Evolutionary conservation across 2,113 vertebrate genomes (phyloP).

Genomic region (Dromas ardeola): DNA sequence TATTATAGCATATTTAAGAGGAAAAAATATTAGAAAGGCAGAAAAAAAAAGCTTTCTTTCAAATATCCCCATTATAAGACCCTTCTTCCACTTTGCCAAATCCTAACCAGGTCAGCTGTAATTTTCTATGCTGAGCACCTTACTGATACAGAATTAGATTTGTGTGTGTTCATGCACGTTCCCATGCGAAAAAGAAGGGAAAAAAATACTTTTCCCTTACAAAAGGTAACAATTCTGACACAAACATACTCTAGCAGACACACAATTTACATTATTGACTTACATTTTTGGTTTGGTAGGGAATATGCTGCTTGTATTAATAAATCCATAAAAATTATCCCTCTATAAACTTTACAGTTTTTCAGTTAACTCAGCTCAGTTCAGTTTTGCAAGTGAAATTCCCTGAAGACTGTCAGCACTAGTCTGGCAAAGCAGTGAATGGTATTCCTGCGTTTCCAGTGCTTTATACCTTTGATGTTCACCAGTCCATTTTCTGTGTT

Average conservation of each 20-base stretch:
- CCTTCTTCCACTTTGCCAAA: neutral
- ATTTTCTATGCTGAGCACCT: neutral
- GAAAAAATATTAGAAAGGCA: neutral
- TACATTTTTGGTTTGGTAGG: neutral
- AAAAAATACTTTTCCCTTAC: neutral
- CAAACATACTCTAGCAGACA: neutral
- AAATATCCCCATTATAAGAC: neutral
- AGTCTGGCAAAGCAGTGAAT: neutral
- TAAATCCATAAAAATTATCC: neutral
- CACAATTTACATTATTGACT: neutral
- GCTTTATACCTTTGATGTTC: neutral
- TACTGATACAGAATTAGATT: neutral
- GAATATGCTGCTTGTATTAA: neutral
- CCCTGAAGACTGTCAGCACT: neutral
- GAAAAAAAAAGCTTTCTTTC: neutral
- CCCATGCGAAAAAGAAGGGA: neutral
- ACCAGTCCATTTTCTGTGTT: neutral
- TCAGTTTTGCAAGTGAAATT: neutral
- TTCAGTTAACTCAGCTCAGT: neutral
- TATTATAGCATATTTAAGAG: neutral
- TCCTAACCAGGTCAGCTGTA: neutral
- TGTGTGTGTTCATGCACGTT: rapidly evolving
- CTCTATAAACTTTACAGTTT: neutral
- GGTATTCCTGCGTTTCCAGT: rapidly evolving
- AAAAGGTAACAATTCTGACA: neutral